A percentile compares a stretch with the other conserved stretches of the same genome.
Conservation (phyloP, 1,140 invertebrate species). For the Drosophila santomea region DNA sequence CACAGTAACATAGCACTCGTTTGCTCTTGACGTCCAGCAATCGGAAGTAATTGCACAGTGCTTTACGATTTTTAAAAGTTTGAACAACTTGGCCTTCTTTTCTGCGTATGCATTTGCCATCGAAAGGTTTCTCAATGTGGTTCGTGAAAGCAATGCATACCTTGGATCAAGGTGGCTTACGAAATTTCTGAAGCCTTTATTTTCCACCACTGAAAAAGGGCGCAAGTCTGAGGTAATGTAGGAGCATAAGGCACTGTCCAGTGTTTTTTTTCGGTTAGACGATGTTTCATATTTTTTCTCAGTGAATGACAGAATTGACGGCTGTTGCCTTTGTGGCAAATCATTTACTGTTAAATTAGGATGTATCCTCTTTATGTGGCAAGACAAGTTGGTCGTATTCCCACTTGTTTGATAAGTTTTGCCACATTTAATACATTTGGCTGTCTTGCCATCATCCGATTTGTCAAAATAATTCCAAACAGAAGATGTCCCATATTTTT, state of each 20-base stretch:
- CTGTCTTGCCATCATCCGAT: slow-evolving; percentile 9
- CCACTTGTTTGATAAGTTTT: slow-evolving; percentile 28
- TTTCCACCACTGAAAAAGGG: slow-evolving; percentile 3
- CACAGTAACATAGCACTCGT: too few relatives aligned
- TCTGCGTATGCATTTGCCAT: too few relatives aligned
- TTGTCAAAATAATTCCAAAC: background rate
- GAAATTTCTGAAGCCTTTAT: slow-evolving; percentile 14
- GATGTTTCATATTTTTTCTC: slow-evolving; percentile 1
- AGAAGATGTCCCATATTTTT: too few relatives aligned
- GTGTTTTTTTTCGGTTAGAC: slow-evolving; percentile 6
- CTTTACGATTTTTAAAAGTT: too few relatives aligned
- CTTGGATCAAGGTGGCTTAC: slow-evolving; percentile 4
- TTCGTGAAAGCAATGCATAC: background rate
- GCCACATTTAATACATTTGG: slow-evolving; percentile 25
- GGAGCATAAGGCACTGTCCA: slow-evolving; percentile 1
- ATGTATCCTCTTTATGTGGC: slow-evolving; percentile 2
- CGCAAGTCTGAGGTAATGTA: slow-evolving; percentile 1
- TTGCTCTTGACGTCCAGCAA: too few relatives aligned
- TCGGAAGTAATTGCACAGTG: too few relatives aligned
- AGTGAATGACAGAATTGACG: background rate
- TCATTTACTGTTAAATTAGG: too few relatives aligned
- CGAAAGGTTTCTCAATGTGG: background rate
- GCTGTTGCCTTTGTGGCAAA: too few relatives aligned
- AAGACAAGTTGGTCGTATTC: slow-evolving; percentile 16
- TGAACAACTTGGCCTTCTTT: too few relatives aligned